phyloP scores from a whole-genome alignment of 2,113 vertebrate genomes.

The Felis catus region DNA sequence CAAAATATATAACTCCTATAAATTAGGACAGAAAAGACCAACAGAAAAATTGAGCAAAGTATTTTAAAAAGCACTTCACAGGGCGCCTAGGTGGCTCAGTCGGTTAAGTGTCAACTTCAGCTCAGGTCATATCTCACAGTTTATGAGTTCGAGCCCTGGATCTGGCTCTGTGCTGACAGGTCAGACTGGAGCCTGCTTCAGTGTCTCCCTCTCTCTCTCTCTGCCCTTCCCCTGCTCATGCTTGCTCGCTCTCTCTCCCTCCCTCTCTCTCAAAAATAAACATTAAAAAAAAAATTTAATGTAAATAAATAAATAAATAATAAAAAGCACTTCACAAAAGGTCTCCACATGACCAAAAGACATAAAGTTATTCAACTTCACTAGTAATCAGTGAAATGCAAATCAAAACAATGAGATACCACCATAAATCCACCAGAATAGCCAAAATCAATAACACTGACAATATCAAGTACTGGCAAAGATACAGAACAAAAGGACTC shows the following conservation, averaged over 20 bases:
- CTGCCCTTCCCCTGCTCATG: no score
- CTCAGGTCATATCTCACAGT: no score
- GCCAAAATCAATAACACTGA: neutral
- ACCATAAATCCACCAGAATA: neutral
- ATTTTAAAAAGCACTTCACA: neutral
- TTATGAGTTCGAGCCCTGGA: no score
- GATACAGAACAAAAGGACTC: neutral
- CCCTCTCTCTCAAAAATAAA: no score
- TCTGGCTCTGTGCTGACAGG: no score
- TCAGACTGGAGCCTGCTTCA: no score
- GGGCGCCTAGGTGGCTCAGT: no score
- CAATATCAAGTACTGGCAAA: neutral
- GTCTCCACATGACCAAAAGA: neutral
- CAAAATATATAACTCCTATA: neutral
- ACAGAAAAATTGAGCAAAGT: neutral
- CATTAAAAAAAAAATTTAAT: no score
- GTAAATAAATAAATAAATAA: no score
- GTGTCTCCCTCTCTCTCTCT: no score
- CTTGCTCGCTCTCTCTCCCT: no score
- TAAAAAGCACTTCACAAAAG: neutral
- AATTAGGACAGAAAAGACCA: neutral
- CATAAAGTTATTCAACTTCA: conserved; percentile 1
- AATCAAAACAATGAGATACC: neutral
- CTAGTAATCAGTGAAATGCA: neutral
- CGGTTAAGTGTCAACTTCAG: no score